Evolutionary conservation across 2,888 invertebrate genomes (phyloP), one percentile per base, ranked within the genome.

Genomic region (Nephrotoma flavescens): DNA sequence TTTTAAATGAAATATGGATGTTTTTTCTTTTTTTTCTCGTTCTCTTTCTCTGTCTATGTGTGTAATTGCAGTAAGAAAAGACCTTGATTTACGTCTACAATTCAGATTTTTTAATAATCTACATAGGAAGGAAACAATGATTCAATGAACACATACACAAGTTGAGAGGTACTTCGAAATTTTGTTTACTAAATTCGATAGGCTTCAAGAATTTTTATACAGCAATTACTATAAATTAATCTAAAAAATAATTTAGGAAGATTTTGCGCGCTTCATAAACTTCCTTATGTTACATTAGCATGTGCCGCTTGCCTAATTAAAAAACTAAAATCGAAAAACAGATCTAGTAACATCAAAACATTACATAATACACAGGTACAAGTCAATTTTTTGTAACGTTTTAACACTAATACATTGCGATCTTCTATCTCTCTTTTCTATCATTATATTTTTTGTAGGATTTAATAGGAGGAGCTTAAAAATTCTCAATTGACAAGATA

Each of bases 21-120:
- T 71, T 71, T 71, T 71, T 71, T 71, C 9, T 71, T 31, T 31
- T 71, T 31, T 71, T 57, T 57, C 15, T 57, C 52, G 71, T 71
- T 71, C 31, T 71, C 19, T 71, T 71, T 71, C 71, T 71, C 31
- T 71, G 71, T 31, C 9, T 71, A 31, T 31, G 11, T 71, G 71
- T 88, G 87, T 87, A 93, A 93, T 94, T 94, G 92, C 96, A 97
- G 97, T 97, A 96, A 96, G 97, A 95, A 97, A 97, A 97, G 97
- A 97, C 94, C 95, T 96, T 95, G 96, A 96, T 94, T 95, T 96
- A 95, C 96, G 96, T 94, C 96, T 97, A 93, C 96, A 96, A 94
- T 97, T 96, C 96, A 95, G 97, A 95, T 97, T 97, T 95, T 97
- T 97, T 96, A 97, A 96, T 95, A 95, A 95, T 94, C 94, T 95